Evolutionary conservation across 2,113 vertebrate genomes (phyloP).

Genomic region (Apodemus sylvaticus): DNA sequence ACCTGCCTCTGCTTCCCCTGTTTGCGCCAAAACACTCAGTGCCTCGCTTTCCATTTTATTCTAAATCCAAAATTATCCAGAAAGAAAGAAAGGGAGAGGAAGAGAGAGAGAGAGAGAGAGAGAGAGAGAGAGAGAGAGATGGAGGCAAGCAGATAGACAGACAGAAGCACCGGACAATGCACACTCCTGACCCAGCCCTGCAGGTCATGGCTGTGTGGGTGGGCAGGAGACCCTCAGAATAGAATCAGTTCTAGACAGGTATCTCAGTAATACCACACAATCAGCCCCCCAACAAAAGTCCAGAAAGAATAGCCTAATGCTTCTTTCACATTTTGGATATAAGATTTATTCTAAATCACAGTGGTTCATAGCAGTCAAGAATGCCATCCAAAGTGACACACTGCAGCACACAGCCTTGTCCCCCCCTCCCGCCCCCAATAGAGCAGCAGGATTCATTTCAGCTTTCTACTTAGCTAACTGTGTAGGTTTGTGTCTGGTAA

Average conservation of each 20-base stretch:
- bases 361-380: neutral
- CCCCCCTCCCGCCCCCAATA: neutral
- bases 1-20: neutral
- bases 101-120: rapidly evolving
- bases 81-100: too few species aligned
- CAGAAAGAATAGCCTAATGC: neutral
- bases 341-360: neutral
- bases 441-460: neutral
- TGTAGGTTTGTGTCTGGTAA: constrained; percentile 60
- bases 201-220: neutral
- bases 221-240: neutral
- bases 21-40: rapidly evolving
- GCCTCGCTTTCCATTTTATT: neutral
- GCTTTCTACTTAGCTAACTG: constrained; percentile 39
- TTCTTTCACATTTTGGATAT: neutral
- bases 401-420: neutral
- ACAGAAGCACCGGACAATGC: neutral
- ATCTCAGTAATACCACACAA: neutral
- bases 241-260: neutral
- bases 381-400: neutral
- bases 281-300: neutral
- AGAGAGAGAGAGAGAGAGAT: neutral
- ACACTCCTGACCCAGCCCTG: neutral
- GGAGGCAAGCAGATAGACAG: too few species aligned
- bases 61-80: neutral